Evolutionary conservation across 2,888 invertebrate species (phyloP).

Genomic region (Gymnocheta viridis): DNA sequence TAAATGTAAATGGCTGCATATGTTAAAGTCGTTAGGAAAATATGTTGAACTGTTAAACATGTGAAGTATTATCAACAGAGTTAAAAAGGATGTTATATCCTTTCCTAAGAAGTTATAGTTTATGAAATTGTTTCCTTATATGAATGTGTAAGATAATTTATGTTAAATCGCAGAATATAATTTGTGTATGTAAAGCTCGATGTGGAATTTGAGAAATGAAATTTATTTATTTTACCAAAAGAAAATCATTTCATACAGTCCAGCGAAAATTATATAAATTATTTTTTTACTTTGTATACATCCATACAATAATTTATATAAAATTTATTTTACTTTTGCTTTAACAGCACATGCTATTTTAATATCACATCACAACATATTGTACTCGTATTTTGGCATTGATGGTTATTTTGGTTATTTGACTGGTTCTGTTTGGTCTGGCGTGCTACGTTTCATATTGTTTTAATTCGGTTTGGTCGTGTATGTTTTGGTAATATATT

Average conservation of each 20-base stretch:
- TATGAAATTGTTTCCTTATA: not conserved
- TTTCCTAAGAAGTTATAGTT: not conserved
- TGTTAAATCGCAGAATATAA: constrained; percentile 24
- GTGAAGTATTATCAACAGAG: constrained; percentile 58
- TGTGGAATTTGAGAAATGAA: constrained; percentile 15
- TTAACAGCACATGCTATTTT: constrained; percentile 23
- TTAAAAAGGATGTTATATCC: constrained; percentile 29
- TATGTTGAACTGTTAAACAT: constrained; percentile 54
- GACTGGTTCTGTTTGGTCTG: constrained; percentile 30
- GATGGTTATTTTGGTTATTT: constrained; percentile 46
- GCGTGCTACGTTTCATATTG: constrained; percentile 22
- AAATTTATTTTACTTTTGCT: not conserved
- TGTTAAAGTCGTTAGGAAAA: constrained; percentile 34
- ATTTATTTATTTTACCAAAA: not conserved
- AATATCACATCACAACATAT: constrained; percentile 48
- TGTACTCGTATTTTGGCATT: not conserved
- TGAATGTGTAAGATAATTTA: not conserved
- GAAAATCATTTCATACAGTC: not conserved
- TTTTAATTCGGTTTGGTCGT: constrained; percentile 28
- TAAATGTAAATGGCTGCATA: not conserved
- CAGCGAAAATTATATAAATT: not conserved
- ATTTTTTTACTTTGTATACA: not conserved
- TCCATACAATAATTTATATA: not conserved
- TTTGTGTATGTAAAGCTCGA: constrained; percentile 31
- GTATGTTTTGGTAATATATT: constrained; percentile 57